Conservation (phyloP, 2,888 invertebrate species). For the Drosophila maculinotata region DNA sequence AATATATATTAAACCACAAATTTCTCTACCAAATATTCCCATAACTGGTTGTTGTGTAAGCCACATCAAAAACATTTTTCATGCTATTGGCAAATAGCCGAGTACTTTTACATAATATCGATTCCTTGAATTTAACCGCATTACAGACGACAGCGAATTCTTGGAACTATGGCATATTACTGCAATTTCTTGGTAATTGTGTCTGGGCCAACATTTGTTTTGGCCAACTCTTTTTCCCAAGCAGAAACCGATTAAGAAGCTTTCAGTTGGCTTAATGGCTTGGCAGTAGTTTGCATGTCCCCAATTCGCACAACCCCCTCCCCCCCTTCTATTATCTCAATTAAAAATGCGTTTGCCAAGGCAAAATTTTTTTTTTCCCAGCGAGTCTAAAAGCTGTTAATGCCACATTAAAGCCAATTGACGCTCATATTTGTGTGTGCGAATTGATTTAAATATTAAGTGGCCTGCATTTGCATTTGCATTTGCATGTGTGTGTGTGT, state of each 20-base stretch:
- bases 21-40: no score
- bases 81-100: not conserved
- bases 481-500: slow-evolving; percentile 9
- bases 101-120: not conserved
- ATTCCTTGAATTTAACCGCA: not conserved
- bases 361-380: not conserved
- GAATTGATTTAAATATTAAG: slow-evolving; percentile 42
- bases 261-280: slow-evolving; percentile 8
- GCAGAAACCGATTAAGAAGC: slow-evolving; percentile 4
- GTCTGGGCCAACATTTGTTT: slow-evolving; percentile 19
- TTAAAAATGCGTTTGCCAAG: slow-evolving; percentile 22
- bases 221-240: slow-evolving; percentile 1
- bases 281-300: slow-evolving; percentile 12
- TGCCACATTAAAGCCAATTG: slow-evolving; percentile 24
- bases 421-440: slow-evolving; percentile 4
- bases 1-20: no score
- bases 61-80: not conserved
- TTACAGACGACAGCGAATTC: not conserved
- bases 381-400: slow-evolving; percentile 15
- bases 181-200: slow-evolving; percentile 13
- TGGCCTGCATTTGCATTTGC: not conserved
- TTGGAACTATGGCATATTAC: not conserved
- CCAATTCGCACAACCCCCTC: not conserved
- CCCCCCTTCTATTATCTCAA: slow-evolving; percentile 14
- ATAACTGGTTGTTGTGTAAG: not conserved